A percentile compares a stretch with the other conserved stretches of the same genome.
Evolutionary conservation across 2,113 vertebrate genomes (phyloP).

Genomic region (Thymallus thymallus): DNA sequence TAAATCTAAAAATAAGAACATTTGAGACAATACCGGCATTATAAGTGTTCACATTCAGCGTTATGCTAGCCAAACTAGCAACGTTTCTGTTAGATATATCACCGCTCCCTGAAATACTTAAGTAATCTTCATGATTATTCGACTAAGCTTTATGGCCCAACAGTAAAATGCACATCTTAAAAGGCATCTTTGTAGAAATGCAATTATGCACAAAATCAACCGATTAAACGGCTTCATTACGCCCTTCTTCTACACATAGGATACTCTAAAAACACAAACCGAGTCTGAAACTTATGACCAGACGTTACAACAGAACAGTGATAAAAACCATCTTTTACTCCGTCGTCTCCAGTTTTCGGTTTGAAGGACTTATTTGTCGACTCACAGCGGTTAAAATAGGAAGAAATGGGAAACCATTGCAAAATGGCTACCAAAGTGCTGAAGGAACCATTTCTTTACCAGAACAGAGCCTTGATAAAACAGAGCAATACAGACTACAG

Average conservation of each 20-base stretch:
- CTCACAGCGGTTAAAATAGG: neutral
- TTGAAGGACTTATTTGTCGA: constrained; percentile 8
- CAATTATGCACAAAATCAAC: constrained; percentile 63
- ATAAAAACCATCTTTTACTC: neutral
- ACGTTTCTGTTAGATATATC: constrained; percentile 60
- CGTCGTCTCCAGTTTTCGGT: neutral
- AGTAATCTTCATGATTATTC: constrained; percentile 61
- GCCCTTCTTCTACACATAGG: constrained; percentile 33
- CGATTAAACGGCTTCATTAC: constrained; percentile 12
- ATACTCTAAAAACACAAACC: neutral
- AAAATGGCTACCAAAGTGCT: constrained; percentile 66
- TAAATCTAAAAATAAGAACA: too few relatives aligned
- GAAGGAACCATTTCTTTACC: constrained; percentile 43
- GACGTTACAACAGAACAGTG: neutral
- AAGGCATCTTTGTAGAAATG: constrained; percentile 36
- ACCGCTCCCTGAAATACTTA: constrained; percentile 76
- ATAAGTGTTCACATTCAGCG: constrained; percentile 52
- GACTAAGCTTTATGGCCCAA: constrained; percentile 71
- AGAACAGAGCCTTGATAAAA: constrained; percentile 62
- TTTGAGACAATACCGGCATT: constrained; percentile 31
- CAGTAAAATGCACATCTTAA: constrained; percentile 60
- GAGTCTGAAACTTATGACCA: constrained; percentile 13
- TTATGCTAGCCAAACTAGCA: constrained; percentile 44
- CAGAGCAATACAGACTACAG: constrained; percentile 59
- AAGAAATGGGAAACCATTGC: neutral